Base-by-base conservation (phyloP, 2,888 invertebrate genomes). In the Nebria brevicollis region DNA sequence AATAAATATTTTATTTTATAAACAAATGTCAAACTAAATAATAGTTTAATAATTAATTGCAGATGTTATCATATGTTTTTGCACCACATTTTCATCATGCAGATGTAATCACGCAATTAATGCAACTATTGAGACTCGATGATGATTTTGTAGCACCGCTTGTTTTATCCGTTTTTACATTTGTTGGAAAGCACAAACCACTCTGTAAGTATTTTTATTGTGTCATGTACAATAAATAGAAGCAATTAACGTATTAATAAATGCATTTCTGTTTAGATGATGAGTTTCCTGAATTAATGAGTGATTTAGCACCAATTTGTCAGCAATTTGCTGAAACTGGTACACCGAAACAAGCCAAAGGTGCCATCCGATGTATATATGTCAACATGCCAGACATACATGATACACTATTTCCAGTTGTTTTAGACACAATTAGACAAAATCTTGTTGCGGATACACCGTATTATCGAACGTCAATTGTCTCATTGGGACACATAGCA, bases 331-430 rank as follows among this genome's bases (percentile, higher is more conserved):
- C 97, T 0, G 94, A 96, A 86, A 93, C 94, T 70, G 98, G 98
- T 11, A 96, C 96, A 3, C 95, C 97, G 0, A 98, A 98, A 89
- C 98, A 98, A 89, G 97, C 98, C 6, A 99, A 99, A 89, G 97
- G 98, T 86, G 98, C 98, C 3, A 95, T 99, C 82, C 93, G 97
- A 84, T 98, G 98, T 89, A 93, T 99, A 77, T 96, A 93, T 88
- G 94, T 96, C 73, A 97, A 97, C 89, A 94, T 95, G 90, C 91
- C 91, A 3, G 91, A 91, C 72, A 89, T 93, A 86, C 93, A 93
- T 86, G 95, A 94, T 85, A 92, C 93, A 78, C 93, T 96, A 84
- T 97, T 97, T 89, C 94, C 95, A 1, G 94, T 95, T 85, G 95
- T 97, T 85, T 91, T 97, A 86, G 96, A 97, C 85, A 93, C 93